phyloP scores from a whole-genome alignment of 2,113 vertebrate species.

The Leiothrix lutea region DNA sequence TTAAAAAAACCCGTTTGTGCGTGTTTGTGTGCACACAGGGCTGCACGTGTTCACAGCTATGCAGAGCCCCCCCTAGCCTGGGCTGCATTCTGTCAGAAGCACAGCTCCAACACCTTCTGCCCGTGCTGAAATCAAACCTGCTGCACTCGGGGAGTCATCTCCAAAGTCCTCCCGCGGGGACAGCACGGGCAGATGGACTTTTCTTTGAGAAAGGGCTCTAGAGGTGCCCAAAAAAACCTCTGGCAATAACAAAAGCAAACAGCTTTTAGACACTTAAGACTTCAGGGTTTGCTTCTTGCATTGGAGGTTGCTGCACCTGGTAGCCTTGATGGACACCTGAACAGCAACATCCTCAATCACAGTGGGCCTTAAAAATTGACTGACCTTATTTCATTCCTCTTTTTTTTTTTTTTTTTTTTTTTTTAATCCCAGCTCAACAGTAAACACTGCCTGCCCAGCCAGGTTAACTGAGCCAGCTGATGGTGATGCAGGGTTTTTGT shows the following conservation, averaged over 20 bases:
- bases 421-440: background rate
- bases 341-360: background rate
- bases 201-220: background rate
- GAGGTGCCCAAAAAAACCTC: background rate
- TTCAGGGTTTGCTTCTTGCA: background rate
- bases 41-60: background rate
- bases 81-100: background rate
- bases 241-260: background rate
- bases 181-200: fast-evolving
- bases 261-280: background rate
- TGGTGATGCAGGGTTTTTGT: conserved; percentile 17
- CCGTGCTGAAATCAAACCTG: background rate
- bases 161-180: background rate
- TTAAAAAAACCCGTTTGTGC: background rate
- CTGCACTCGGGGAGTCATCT: background rate
- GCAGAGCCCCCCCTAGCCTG: background rate
- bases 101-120: background rate
- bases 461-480: conserved; percentile 5
- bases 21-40: background rate
- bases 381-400: background rate
- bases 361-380: background rate
- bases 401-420: background rate
- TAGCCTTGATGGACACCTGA: background rate
- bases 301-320: fast-evolving
- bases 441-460: background rate